These are phyloP conservation scores for Drosophila birchii DNA, from an alignment of 2,888 invertebrate species.

Conservation along the genomic window DNA sequence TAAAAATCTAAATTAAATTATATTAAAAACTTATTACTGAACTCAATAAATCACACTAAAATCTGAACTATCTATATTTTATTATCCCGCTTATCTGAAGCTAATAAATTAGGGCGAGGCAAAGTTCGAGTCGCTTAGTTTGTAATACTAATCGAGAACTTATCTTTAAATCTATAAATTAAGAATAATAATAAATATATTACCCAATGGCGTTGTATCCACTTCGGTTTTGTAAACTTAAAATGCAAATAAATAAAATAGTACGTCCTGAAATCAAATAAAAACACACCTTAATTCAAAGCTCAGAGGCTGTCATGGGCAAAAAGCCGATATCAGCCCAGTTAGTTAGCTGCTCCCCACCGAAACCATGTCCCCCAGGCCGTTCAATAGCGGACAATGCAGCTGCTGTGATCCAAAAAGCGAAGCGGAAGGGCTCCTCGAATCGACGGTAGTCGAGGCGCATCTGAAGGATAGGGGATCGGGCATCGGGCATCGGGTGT, in stretches of 20 bases:
- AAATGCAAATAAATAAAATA: too few relatives aligned
- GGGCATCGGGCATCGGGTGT: not conserved
- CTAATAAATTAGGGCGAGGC: not conserved
- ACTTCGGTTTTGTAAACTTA: too few relatives aligned
- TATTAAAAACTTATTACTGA: not conserved
- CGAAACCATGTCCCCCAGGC: conserved; percentile 50
- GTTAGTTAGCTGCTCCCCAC: conserved; percentile 13
- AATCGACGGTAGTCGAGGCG: conserved; percentile 22
- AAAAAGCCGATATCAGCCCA: conserved; percentile 42
- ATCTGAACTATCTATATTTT: not conserved
- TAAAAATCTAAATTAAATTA: not conserved
- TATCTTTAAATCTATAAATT: not conserved
- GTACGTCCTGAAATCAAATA: too few relatives aligned
- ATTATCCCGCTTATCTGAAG: not conserved
- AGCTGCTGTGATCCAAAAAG: conserved; percentile 69
- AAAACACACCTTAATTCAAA: not conserved
- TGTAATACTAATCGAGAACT: not conserved
- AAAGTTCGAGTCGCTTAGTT: not conserved
- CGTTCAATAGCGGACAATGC: conserved; percentile 69
- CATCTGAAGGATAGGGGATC: conserved; percentile 12
- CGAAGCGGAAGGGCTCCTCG: conserved; percentile 67
- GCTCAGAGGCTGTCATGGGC: conserved; percentile 31
- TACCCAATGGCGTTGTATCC: not conserved
- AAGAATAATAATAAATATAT: not conserved
- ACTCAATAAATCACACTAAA: not conserved